Conservation (phyloP, 2,113 vertebrate genomes). For the Circaetus gallicus region DNA sequence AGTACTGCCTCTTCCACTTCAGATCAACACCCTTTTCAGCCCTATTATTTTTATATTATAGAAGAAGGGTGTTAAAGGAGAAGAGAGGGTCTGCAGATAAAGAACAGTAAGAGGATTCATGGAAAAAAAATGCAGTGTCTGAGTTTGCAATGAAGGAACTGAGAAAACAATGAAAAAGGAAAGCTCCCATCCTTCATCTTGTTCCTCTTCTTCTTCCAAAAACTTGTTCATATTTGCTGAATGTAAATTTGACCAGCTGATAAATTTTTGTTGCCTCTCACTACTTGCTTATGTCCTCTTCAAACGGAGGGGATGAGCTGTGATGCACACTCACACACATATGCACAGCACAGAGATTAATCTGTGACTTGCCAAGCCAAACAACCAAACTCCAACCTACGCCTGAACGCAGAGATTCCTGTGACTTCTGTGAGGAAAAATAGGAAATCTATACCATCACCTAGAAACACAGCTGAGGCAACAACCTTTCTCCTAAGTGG, state of each 20-base stretch:
- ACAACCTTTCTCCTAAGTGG: not conserved
- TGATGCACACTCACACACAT: fast-evolving
- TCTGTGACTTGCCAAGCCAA: not conserved
- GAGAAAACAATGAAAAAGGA: not conserved
- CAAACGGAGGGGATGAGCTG: not conserved
- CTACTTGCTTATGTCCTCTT: not conserved
- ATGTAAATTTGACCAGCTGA: not conserved
- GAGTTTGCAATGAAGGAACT: not conserved
- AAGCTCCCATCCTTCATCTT: not conserved
- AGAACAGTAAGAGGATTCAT: not conserved
- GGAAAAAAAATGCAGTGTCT: not conserved
- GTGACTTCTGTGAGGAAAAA: not conserved
- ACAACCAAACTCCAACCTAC: not conserved
- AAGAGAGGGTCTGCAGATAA: not conserved
- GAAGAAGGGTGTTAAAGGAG: not conserved
- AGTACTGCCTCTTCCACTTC: not conserved
- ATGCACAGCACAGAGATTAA: not conserved
- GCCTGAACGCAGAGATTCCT: not conserved
- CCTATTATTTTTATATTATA: not conserved
- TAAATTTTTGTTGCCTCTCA: not conserved
- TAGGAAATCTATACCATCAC: not conserved
- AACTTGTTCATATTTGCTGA: not conserved
- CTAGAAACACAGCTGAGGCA: not conserved
- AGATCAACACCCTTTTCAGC: not conserved
- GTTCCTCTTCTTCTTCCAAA: not conserved